Percentiles rank a stretch among this genome's conserved stretches.
These are phyloP conservation scores for Bettongia penicillata DNA, from an alignment of 2,113 vertebrate species.

Conservation along the genomic window DNA sequence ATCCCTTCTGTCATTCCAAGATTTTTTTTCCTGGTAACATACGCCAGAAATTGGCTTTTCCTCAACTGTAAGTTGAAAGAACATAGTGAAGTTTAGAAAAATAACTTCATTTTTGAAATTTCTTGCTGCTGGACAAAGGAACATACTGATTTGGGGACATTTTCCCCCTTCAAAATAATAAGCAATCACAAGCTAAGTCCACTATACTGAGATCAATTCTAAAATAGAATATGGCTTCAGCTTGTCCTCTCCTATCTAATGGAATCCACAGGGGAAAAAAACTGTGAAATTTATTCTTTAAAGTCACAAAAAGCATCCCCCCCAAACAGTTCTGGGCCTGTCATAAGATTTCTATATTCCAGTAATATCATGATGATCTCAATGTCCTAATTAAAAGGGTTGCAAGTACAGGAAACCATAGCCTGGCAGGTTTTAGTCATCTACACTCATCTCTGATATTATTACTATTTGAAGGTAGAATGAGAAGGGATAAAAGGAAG, in stretches of 20 bases:
- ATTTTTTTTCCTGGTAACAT: slow-evolving; percentile 67
- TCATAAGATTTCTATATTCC: slow-evolving; percentile 24
- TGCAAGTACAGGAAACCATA: slow-evolving; percentile 26
- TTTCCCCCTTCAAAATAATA: slow-evolving; percentile 67
- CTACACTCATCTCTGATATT: background rate
- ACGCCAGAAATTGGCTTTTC: slow-evolving; percentile 64
- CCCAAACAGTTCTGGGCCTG: slow-evolving; percentile 7
- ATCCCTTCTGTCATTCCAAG: slow-evolving; percentile 69
- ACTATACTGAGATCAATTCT: slow-evolving; percentile 24
- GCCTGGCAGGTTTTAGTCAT: background rate
- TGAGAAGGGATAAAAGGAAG: background rate
- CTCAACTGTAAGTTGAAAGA: slow-evolving; percentile 59
- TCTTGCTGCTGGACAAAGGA: slow-evolving; percentile 59
- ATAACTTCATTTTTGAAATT: slow-evolving; percentile 60
- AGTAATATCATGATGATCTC: slow-evolving; percentile 18
- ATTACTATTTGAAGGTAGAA: background rate
- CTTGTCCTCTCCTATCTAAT: background rate
- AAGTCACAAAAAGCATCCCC: slow-evolving; percentile 17
- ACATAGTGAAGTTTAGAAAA: slow-evolving; percentile 53
- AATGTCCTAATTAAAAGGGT: background rate
- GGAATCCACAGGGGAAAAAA: background rate
- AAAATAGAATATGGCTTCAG: slow-evolving; percentile 5
- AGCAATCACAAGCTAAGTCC: slow-evolving; percentile 62
- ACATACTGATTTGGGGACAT: slow-evolving; percentile 46
- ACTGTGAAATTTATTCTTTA: slow-evolving; percentile 19